Percentiles rank a stretch among this genome's conserved stretches.
Conservation (phyloP, 2,797 vertebrate species). For the Tragopan temminckii region DNA sequence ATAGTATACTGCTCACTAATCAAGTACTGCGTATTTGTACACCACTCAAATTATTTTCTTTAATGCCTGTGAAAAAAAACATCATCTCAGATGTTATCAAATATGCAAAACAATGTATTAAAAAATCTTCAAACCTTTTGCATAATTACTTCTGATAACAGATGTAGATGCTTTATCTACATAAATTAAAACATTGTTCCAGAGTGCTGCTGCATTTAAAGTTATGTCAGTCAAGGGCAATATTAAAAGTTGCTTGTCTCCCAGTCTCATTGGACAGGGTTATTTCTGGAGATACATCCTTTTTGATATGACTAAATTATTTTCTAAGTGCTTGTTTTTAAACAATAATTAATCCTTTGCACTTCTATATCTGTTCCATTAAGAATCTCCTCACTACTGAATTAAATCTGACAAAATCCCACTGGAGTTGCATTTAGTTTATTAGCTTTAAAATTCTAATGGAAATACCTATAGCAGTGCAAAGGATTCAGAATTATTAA, state of each 20-base stretch:
- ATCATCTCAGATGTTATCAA: slow-evolving; percentile 18
- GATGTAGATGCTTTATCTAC: slow-evolving; percentile 23
- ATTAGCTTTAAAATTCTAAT: slow-evolving; percentile 56
- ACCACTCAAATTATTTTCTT: slow-evolving; percentile 19
- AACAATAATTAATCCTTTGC: slow-evolving; percentile 64
- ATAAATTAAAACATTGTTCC: slow-evolving; percentile 42
- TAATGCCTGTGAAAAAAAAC: not conserved
- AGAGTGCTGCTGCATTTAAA: slow-evolving; percentile 31
- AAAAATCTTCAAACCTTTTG: not conserved
- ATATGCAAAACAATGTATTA: not conserved
- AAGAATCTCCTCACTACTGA: slow-evolving; percentile 47
- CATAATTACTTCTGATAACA: slow-evolving; percentile 31
- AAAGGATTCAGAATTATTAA: slow-evolving; percentile 38
- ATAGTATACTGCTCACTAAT: not conserved
- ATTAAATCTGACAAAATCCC: slow-evolving; percentile 56
- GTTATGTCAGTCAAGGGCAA: slow-evolving; percentile 20
- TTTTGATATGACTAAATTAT: slow-evolving; percentile 54
- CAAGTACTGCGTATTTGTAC: not conserved
- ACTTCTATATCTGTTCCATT: slow-evolving; percentile 49
- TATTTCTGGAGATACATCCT: slow-evolving; percentile 28
- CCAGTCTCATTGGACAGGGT: slow-evolving; percentile 4
- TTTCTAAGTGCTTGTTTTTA: slow-evolving; percentile 70
- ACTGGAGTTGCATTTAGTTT: slow-evolving; percentile 61
- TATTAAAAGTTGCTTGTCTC: slow-evolving; percentile 20
- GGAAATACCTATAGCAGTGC: slow-evolving; percentile 24